Evolutionary conservation across 2,113 vertebrate species (phyloP).

Genomic region (Thalassarche chlororhynchos): DNA sequence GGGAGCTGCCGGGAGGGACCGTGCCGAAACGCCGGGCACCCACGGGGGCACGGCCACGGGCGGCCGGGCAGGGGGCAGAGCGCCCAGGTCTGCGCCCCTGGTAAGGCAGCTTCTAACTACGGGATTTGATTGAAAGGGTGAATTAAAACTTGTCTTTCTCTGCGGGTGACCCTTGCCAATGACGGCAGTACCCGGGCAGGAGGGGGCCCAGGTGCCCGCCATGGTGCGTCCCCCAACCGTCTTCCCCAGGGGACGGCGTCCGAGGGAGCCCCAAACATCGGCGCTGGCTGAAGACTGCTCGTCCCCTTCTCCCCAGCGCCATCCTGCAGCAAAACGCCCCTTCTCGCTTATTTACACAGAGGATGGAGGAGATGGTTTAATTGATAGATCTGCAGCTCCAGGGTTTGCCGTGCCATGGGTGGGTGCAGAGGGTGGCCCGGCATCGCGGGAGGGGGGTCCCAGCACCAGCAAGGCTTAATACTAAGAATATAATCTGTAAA

Average conservation of each 20-base stretch:
- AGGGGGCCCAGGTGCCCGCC: neutral
- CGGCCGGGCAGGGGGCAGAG: neutral
- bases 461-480: neutral
- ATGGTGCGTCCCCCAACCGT: fast-evolving
- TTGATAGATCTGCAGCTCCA: neutral
- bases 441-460: fast-evolving
- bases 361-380: neutral
- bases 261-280: neutral
- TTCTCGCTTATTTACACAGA: no score
- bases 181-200: fast-evolving
- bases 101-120: neutral
- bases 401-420: neutral
- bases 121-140: neutral
- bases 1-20: neutral
- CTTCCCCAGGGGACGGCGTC: neutral
- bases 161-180: fast-evolving
- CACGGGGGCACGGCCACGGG: fast-evolving
- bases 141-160: neutral
- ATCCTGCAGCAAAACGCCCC: neutral
- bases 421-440: neutral
- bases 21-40: fast-evolving
- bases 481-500: neutral
- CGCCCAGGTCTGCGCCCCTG: neutral
- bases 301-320: neutral
- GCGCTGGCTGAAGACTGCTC: neutral